Evolutionary conservation across 2,888 invertebrate genomes (phyloP).

Genomic region (Noctua pronuba): DNA sequence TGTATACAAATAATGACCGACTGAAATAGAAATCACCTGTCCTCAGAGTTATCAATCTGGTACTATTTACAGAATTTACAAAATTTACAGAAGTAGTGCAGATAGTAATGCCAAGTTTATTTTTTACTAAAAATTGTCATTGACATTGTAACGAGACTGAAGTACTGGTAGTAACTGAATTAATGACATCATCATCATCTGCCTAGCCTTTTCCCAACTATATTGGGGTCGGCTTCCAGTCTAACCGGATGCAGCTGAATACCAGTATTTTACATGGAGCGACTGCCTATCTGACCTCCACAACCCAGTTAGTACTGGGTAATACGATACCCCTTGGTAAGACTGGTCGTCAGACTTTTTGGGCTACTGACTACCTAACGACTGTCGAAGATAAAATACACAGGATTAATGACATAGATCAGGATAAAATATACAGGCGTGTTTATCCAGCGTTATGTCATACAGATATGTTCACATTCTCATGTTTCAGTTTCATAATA

Average conservation of each 20-base stretch:
- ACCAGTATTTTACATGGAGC: too few species aligned
- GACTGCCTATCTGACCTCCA: too few species aligned
- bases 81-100: too few species aligned
- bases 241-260: too few species aligned
- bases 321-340: too few species aligned
- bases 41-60: background rate
- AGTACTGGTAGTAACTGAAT: background rate
- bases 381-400: too few species aligned
- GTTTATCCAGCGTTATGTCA: conserved; percentile 16
- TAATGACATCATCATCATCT: too few species aligned
- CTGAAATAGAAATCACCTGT: background rate
- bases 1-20: background rate
- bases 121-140: background rate
- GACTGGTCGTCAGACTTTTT: too few species aligned
- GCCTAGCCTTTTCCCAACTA: too few species aligned
- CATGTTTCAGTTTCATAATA: conserved; percentile 22
- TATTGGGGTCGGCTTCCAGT: too few species aligned
- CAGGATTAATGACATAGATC: conserved; percentile 11
- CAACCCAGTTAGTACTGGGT: too few species aligned
- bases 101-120: background rate
- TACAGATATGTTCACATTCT: conserved; percentile 8
- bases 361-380: too few species aligned
- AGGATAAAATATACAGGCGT: background rate
- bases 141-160: background rate
- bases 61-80: background rate